Evolutionary conservation across 2,113 vertebrate species (phyloP).

Genomic region (Leuciscus idus): DNA sequence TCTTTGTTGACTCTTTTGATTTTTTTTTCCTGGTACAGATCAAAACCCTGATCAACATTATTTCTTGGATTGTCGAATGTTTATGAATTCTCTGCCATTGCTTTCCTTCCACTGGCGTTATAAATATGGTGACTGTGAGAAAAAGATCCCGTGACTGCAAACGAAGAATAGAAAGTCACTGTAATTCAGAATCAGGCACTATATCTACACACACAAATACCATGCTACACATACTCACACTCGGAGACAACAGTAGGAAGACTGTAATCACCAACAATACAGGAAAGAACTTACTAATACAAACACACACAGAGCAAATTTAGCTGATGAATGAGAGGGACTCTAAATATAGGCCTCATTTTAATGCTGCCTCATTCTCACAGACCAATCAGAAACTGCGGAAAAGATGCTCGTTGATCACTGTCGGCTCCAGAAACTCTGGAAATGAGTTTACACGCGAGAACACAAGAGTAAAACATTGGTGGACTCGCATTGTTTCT

Average conservation of each 20-base stretch:
- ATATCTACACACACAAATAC: neutral
- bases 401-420: conserved; percentile 75
- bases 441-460: conserved; percentile 71
- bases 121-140: neutral
- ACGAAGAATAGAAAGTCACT: neutral
- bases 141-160: neutral
- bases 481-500: neutral
- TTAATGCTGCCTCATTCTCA: conserved; percentile 52
- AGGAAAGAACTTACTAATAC: conserved; percentile 45
- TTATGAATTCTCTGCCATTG: neutral
- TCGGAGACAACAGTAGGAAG: conserved; percentile 16
- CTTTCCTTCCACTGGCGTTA: neutral
- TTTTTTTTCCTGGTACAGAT: neutral
- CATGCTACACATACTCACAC: conserved; percentile 44
- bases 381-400: conserved; percentile 61
- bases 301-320: conserved; percentile 65
- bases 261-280: conserved; percentile 44
- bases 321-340: conserved; percentile 69
- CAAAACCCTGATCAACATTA: neutral
- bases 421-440: conserved; percentile 69
- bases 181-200: neutral
- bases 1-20: neutral
- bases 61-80: neutral
- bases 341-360: conserved; percentile 73
- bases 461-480: conserved; percentile 48